These are phyloP conservation scores for Zhengitettix transpicula DNA, from an alignment of 2,888 invertebrate genomes.

Conservation along the genomic window DNA sequence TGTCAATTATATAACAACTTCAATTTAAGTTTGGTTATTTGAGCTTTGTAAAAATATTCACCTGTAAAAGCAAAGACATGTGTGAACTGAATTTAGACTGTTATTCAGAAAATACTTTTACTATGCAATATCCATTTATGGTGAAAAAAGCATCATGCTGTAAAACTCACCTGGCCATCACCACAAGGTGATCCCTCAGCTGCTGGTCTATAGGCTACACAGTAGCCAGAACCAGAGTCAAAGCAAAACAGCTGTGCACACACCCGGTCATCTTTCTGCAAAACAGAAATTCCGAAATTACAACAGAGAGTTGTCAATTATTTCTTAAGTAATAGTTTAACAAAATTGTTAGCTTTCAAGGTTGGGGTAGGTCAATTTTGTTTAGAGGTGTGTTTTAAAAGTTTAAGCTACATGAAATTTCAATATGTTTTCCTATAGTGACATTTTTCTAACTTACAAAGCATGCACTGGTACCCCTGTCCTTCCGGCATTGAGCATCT, in stretches of 20 bases:
- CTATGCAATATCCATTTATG: too few relatives aligned
- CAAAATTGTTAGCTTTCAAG: too few relatives aligned
- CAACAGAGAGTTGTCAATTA: too few relatives aligned
- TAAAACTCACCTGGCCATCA: constrained; percentile 61
- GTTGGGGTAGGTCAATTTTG: too few relatives aligned
- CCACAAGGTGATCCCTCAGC: constrained; percentile 89
- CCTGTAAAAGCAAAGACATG: too few relatives aligned
- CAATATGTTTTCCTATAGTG: neutral
- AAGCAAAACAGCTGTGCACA: constrained; percentile 92
- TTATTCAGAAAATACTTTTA: too few relatives aligned
- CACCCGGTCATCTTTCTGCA: constrained; percentile 85
- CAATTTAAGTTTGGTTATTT: too few relatives aligned
- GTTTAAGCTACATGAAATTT: neutral
- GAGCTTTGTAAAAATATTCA: too few relatives aligned
- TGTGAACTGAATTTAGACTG: too few relatives aligned
- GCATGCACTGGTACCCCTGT: constrained; percentile 76
- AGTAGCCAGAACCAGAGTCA: constrained; percentile 86
- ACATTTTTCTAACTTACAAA: constrained; percentile 35
- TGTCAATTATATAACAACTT: too few relatives aligned
- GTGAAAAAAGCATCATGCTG: neutral
- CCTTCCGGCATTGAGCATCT: constrained; percentile 84
- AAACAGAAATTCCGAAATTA: constrained; percentile 10
- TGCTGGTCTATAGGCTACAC: constrained; percentile 87
- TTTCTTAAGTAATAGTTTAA: too few relatives aligned
- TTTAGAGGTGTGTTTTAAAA: too few relatives aligned